Percentiles rank a stretch among this genome's conserved stretches.
Conservation (phyloP, 1,140 invertebrate species). For the Camponotus vicinus region DNA sequence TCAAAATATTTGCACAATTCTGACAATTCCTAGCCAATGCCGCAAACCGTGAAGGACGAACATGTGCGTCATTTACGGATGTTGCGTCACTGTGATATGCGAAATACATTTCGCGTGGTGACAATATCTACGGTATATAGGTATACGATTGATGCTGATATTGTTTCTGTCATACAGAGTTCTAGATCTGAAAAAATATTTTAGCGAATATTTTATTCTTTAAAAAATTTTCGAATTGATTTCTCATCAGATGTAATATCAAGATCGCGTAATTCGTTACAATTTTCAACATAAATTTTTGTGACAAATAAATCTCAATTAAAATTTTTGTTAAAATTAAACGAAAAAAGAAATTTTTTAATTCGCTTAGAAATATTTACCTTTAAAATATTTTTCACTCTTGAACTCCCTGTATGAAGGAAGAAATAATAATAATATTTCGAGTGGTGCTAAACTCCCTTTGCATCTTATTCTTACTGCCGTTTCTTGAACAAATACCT, state of each 20-base stretch:
- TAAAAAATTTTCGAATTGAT: not conserved
- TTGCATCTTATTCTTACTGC: conserved; percentile 30
- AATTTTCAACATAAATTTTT: not conserved
- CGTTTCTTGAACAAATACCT: not conserved
- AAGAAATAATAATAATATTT: conserved; percentile 15
- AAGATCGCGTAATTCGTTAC: not conserved
- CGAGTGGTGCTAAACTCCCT: not conserved
- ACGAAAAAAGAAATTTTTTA: not conserved
- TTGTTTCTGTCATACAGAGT: not conserved
- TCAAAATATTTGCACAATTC: not conserved
- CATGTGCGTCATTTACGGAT: conserved; percentile 1
- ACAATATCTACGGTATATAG: conserved; percentile 36
- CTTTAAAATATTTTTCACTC: not conserved
- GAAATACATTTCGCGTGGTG: conserved; percentile 19
- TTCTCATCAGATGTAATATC: not conserved
- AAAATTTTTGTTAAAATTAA: not conserved
- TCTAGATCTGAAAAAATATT: not conserved
- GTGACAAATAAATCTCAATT: not conserved
- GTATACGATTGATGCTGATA: not conserved
- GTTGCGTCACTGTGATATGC: conserved; percentile 33
- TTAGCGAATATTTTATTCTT: not conserved
- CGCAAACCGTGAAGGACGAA: not conserved
- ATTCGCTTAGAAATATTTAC: not conserved
- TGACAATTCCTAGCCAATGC: not conserved
- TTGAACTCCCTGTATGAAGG: not conserved